Evolutionary conservation across 2,888 invertebrate species (phyloP).

Genomic region (Yponomeuta cagnagella): DNA sequence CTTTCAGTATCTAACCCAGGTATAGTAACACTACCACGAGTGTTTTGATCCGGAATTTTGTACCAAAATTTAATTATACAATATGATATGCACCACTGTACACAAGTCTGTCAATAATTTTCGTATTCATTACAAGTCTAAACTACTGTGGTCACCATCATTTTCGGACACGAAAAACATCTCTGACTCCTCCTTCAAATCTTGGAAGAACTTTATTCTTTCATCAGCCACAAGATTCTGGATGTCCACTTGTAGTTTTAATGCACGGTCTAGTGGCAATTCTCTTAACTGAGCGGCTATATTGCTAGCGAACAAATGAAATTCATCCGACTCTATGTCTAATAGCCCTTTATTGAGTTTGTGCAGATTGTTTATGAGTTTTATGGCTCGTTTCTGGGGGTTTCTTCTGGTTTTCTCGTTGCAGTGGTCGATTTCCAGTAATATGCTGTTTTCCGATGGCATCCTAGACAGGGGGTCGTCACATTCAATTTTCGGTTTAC

Average conservation of each 20-base stretch:
- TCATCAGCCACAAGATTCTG: conserved; percentile 4
- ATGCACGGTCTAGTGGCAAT: neutral
- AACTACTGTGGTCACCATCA: neutral
- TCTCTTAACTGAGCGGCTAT: neutral
- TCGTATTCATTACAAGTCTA: too few species aligned
- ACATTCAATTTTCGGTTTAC: neutral
- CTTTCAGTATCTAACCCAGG: too few species aligned
- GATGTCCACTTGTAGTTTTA: conserved; percentile 2
- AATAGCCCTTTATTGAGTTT: neutral
- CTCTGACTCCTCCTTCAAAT: conserved; percentile 1
- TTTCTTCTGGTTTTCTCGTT: neutral
- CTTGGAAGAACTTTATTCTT: conserved; percentile 7
- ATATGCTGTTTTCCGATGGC: neutral
- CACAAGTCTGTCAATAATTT: too few species aligned
- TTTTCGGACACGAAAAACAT: conserved; percentile 3
- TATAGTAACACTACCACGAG: too few species aligned
- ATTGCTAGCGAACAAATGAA: neutral
- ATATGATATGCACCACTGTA: too few species aligned
- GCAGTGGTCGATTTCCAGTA: neutral
- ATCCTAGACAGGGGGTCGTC: neutral
- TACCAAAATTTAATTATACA: too few species aligned
- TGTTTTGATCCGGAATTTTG: too few species aligned
- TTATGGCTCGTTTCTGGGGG: neutral
- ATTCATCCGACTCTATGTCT: neutral
- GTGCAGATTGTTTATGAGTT: neutral